phyloP scores from a whole-genome alignment of 2,888 invertebrate species.

The Galerucella calmariensis region DNA sequence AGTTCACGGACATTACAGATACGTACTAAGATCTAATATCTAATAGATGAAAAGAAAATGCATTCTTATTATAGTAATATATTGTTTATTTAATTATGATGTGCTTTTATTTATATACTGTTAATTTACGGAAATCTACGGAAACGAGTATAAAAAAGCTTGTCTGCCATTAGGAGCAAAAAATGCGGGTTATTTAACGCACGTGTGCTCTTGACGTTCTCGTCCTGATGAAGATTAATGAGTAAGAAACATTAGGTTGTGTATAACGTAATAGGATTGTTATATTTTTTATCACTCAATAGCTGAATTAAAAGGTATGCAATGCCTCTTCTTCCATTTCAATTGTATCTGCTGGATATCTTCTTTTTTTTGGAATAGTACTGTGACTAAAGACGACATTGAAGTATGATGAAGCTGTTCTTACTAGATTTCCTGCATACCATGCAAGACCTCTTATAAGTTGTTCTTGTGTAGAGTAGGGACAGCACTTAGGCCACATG shows the following conservation, averaged over 20 bases:
- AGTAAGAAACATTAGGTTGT: not conserved
- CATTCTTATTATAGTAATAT: no score
- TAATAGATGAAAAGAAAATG: not conserved
- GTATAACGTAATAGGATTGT: not conserved
- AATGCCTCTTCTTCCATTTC: no score
- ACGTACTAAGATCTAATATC: not conserved
- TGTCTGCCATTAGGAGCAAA: not conserved
- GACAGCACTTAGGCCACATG: no score
- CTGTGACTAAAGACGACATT: no score
- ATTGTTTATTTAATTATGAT: not conserved
- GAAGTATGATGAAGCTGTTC: no score
- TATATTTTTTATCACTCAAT: no score
- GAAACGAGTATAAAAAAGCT: not conserved
- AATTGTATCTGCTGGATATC: no score
- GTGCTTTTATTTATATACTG: not conserved
- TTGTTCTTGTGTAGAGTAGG: no score
- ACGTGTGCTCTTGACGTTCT: not conserved
- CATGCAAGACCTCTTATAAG: no score
- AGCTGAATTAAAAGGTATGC: no score
- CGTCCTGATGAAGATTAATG: not conserved
- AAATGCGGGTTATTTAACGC: constrained; percentile 2
- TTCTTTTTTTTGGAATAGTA: no score
- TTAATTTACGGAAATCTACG: not conserved
- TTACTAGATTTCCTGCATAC: no score
- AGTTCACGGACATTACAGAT: not conserved